phyloP scores from a whole-genome alignment of 2,888 invertebrate genomes.

The Uropetala carovei region DNA sequence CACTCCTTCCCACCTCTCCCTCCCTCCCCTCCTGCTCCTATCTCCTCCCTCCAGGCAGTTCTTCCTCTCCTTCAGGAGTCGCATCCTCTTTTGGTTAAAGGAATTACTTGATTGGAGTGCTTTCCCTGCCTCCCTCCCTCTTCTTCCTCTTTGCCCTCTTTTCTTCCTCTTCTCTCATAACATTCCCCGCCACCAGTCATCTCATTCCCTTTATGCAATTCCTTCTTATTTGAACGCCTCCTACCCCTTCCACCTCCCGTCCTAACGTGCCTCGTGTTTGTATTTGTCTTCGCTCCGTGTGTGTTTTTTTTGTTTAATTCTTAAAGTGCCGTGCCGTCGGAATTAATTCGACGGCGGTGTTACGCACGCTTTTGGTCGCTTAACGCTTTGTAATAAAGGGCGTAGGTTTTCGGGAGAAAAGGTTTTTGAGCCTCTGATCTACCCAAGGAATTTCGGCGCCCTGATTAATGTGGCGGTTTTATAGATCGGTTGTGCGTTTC shows the following conservation, averaged over 20 bases:
- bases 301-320: background rate
- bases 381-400: background rate
- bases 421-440: background rate
- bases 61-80: background rate
- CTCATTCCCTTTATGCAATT: slow-evolving; percentile 8
- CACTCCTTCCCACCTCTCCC: background rate
- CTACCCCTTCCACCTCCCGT: background rate
- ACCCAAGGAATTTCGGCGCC: background rate
- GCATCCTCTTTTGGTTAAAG: slow-evolving; percentile 59
- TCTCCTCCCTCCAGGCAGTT: slow-evolving; percentile 1
- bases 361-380: background rate
- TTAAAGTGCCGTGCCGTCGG: background rate
- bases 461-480: background rate
- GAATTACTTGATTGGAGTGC: slow-evolving; percentile 62
- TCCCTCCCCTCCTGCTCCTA: background rate
- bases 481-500: no score
- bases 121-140: background rate
- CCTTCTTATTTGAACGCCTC: slow-evolving; percentile 51
- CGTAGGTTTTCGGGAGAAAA: background rate
- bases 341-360: background rate
- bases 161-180: background rate
- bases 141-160: background rate
- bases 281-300: background rate
- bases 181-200: background rate
- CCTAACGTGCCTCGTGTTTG: background rate